phyloP scores from a whole-genome alignment of 2,113 vertebrate genomes.

The Entelurus aequoreus region DNA sequence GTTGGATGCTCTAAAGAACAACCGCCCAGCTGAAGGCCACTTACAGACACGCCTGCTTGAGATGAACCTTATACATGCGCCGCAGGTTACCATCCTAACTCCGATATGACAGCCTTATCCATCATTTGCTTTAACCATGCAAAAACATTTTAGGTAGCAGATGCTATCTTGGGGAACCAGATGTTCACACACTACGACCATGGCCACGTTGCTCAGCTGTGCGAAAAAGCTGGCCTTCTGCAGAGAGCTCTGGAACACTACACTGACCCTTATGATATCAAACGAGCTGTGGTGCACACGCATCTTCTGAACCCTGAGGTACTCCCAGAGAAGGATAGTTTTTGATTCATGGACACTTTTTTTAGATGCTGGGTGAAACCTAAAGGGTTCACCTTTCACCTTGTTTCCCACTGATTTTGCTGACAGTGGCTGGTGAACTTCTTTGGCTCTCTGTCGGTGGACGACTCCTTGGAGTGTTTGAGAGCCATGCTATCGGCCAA shows the following conservation, averaged over 20 bases:
- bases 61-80: slow-evolving; percentile 92
- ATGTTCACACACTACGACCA: slow-evolving; percentile 93
- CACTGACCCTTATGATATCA: slow-evolving; percentile 86
- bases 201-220: slow-evolving; percentile 86
- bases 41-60: slow-evolving; percentile 89
- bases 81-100: slow-evolving; percentile 71
- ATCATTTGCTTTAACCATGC: slow-evolving; percentile 10
- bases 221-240: slow-evolving; percentile 88
- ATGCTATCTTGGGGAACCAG: slow-evolving; percentile 90
- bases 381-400: too few species aligned
- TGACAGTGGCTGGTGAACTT: slow-evolving; percentile 88
- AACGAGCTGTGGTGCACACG: slow-evolving; percentile 86
- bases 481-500: slow-evolving; percentile 86
- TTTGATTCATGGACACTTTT: neutral
- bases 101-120: neutral
- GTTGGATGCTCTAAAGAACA: slow-evolving; percentile 86
- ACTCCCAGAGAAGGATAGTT: neutral
- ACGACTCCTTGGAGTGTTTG: slow-evolving; percentile 87
- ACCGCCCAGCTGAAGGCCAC: slow-evolving; percentile 81
- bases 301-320: slow-evolving; percentile 83
- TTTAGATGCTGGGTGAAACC: slow-evolving; percentile 10
- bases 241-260: slow-evolving; percentile 89
- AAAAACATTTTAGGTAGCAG: slow-evolving; percentile 77
- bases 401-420: neutral
- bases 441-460: slow-evolving; percentile 87